Conservation (phyloP, 2,797 vertebrate species). For the Phaenicophaeus curvirostris region DNA sequence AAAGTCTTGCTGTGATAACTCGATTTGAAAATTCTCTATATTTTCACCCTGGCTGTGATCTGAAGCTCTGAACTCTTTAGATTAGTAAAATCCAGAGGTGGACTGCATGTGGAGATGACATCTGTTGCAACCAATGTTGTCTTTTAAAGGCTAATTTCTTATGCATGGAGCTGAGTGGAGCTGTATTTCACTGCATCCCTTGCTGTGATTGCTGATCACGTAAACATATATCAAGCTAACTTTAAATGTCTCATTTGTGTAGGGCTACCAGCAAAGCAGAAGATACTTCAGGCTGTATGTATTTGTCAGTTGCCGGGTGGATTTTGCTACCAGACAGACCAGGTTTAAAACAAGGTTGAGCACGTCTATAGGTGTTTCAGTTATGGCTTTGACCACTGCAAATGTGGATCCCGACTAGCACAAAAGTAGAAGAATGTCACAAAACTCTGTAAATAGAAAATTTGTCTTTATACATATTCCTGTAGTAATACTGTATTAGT, state of each 20-base stretch:
- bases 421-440: background rate
- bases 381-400: background rate
- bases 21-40: constrained; percentile 8
- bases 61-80: background rate
- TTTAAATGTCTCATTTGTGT: background rate
- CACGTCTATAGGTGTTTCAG: background rate
- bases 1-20: constrained; percentile 16
- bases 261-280: background rate
- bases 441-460: background rate
- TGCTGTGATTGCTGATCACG: background rate
- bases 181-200: background rate
- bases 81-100: constrained; percentile 41
- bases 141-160: background rate
- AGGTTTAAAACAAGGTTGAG: background rate
- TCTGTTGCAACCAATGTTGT: background rate
- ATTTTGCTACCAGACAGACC: background rate
- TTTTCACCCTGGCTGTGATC: constrained; percentile 23
- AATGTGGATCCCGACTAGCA: background rate
- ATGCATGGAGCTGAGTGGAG: background rate
- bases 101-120: background rate
- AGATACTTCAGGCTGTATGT: background rate
- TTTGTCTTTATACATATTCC: background rate
- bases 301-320: background rate
- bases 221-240: background rate
- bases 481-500: background rate